A percentile compares a stretch with the other conserved stretches of the same genome.
phyloP scores from a whole-genome alignment of 2,113 vertebrate species.

The Cnemophilus loriae region DNA sequence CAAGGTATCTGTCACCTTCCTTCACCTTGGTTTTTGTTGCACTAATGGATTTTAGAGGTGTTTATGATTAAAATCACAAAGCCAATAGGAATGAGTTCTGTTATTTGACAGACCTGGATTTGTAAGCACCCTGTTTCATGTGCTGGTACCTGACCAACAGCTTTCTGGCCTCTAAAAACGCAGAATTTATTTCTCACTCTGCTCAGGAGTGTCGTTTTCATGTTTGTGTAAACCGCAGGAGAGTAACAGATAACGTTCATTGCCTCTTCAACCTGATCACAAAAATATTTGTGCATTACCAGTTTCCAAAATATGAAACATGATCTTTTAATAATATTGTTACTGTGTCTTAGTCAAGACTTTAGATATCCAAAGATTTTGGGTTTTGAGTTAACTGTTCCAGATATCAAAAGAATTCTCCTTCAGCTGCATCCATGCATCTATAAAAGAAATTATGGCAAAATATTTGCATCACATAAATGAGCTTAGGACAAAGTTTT shows the following conservation, averaged over 20 bases:
- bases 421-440: background rate
- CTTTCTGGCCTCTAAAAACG: background rate
- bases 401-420: background rate
- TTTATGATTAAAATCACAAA: background rate
- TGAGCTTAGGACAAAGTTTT: background rate
- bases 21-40: background rate
- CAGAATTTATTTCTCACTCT: background rate
- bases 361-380: background rate
- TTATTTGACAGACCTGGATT: background rate
- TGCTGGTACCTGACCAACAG: background rate
- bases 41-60: background rate
- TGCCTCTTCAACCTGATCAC: background rate
- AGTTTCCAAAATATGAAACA: background rate
- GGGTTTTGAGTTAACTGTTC: background rate
- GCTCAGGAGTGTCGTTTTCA: background rate
- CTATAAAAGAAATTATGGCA: background rate
- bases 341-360: background rate
- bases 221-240: background rate
- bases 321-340: background rate
- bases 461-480: background rate
- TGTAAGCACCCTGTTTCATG: background rate
- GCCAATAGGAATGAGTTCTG: background rate
- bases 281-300: background rate
- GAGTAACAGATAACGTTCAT: background rate
- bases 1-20: constrained; percentile 76